Evolutionary conservation across 2,797 vertebrate species (phyloP).

Genomic region (Oryzias sinensis): DNA sequence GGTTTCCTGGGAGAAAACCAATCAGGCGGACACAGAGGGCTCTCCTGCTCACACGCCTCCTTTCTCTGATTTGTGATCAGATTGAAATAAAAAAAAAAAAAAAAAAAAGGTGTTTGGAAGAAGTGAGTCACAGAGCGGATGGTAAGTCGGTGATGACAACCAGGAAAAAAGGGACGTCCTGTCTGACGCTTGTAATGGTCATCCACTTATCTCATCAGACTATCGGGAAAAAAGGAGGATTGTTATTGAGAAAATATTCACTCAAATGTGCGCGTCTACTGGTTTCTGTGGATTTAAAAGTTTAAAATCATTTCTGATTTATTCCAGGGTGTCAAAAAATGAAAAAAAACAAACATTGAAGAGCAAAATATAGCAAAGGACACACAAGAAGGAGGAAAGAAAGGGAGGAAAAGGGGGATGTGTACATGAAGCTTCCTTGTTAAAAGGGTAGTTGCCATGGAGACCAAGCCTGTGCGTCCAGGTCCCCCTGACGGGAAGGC

Average conservation of each 20-base stretch:
- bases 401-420: conserved; percentile 21
- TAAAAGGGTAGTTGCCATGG: conserved; percentile 71
- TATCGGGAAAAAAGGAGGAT: conserved; percentile 23
- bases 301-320: no score
- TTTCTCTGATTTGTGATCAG: conserved; percentile 31
- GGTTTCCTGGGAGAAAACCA: conserved; percentile 3
- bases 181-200: conserved; percentile 39
- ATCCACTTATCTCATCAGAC: conserved; percentile 32
- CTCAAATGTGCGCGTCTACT: no score
- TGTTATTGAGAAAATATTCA: no score
- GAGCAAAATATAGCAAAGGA: conserved; percentile 6
- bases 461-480: conserved; percentile 60
- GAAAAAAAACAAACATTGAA: no score
- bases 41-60: conserved; percentile 51
- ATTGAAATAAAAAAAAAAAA: conserved; percentile 1
- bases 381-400: neutral
- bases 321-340: no score
- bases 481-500: conserved; percentile 46
- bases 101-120: conserved; percentile 35
- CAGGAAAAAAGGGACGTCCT: conserved; percentile 34
- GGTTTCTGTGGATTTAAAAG: no score
- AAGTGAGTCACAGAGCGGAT: conserved; percentile 57
- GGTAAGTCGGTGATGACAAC: conserved; percentile 38
- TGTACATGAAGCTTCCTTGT: conserved; percentile 45
- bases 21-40: conserved; percentile 35